phyloP scores from a whole-genome alignment of 2,888 invertebrate species.

The Helleia helle region DNA sequence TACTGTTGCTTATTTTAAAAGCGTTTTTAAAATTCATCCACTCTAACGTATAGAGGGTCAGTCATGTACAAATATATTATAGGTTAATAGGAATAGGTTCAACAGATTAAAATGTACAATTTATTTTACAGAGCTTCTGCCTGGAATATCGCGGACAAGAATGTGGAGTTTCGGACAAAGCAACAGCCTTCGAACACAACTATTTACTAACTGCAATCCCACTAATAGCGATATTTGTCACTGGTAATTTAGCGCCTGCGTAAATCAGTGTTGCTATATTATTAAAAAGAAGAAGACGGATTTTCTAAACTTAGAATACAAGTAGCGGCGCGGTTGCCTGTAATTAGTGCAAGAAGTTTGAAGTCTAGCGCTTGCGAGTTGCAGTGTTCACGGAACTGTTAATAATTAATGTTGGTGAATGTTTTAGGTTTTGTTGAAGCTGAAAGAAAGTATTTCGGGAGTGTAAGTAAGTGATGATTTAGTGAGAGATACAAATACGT shows the following conservation, averaged over 20 bases:
- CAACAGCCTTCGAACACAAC: constrained; percentile 26
- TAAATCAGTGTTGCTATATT: constrained; percentile 24
- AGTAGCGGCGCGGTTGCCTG: constrained; percentile 21
- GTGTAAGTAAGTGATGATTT: neutral
- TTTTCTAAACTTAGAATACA: constrained; percentile 30
- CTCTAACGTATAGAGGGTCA: too few species aligned
- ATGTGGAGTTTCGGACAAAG: constrained; percentile 38
- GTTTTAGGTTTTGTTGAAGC: neutral
- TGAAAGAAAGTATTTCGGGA: neutral
- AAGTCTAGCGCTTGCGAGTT: constrained; percentile 25
- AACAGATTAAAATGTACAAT: constrained; percentile 16
- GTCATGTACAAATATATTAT: too few species aligned
- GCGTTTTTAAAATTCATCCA: too few species aligned
- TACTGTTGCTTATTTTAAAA: too few species aligned
- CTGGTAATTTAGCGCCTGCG: constrained; percentile 28
- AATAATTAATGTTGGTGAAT: constrained; percentile 27
- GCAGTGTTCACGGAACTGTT: constrained; percentile 30
- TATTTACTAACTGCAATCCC: constrained; percentile 28
- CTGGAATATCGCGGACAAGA: constrained; percentile 57
- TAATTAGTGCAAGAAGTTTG: constrained; percentile 27
- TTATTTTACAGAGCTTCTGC: constrained; percentile 53
- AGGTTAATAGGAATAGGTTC: too few species aligned
- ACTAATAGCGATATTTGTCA: constrained; percentile 27
- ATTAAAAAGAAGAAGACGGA: constrained; percentile 19
- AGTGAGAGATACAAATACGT: neutral